Percentiles rank a stretch among this genome's conserved stretches.
Conservation (phyloP, 1,140 invertebrate species). For the Drosophila tropicalis region DNA sequence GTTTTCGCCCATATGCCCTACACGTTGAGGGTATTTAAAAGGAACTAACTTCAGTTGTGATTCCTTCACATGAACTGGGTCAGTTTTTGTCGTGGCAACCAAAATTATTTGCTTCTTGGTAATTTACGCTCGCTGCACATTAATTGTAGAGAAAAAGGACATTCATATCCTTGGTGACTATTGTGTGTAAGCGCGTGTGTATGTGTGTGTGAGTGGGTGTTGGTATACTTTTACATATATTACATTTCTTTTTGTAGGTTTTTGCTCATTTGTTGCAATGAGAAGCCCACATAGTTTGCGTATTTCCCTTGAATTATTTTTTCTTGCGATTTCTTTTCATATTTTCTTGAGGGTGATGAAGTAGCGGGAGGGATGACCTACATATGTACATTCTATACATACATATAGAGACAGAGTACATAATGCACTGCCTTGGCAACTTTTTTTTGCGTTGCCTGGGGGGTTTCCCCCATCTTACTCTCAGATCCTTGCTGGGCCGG, state of each 20-base stretch:
- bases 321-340: conserved; percentile 37
- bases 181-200: conserved; percentile 18
- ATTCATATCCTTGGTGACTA: conserved; percentile 72
- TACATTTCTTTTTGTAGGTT: conserved; percentile 69
- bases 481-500: not conserved
- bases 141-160: conserved; percentile 70
- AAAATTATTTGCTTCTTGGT: conserved; percentile 42
- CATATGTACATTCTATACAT: conserved; percentile 25
- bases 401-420: conserved; percentile 17
- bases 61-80: conserved; percentile 61
- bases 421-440: conserved; percentile 73
- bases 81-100: conserved; percentile 56
- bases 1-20: not conserved
- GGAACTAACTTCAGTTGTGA: conserved; percentile 48
- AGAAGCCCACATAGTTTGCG: conserved; percentile 58
- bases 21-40: not conserved
- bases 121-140: conserved; percentile 77
- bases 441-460: conserved; percentile 20
- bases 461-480: not conserved
- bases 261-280: conserved; percentile 62
- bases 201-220: not conserved
- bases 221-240: conserved; percentile 37
- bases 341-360: conserved; percentile 16
- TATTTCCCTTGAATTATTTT: conserved; percentile 38
- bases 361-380: conserved; percentile 31